Evolutionary conservation across 1,140 invertebrate genomes (phyloP).

Genomic region (Drosophila varians): DNA sequence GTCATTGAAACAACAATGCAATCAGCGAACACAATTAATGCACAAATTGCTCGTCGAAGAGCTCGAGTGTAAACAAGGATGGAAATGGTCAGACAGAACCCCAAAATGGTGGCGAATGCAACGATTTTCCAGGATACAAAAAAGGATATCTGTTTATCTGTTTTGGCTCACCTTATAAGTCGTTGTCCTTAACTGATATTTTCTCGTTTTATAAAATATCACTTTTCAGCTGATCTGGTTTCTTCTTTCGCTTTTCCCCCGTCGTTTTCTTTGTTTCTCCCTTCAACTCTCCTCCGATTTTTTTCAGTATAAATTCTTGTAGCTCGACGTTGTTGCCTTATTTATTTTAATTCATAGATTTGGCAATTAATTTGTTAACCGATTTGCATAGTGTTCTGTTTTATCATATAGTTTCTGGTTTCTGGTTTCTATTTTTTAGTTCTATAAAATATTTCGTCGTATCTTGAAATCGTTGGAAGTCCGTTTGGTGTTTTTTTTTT

Average conservation of each 20-base stretch:
- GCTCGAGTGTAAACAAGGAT: conserved; percentile 43
- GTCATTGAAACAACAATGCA: conserved; percentile 61
- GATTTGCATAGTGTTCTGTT: conserved; percentile 17
- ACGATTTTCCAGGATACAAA: neutral
- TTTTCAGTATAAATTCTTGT: conserved; percentile 64
- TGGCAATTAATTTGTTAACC: conserved; percentile 65
- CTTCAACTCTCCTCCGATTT: no score
- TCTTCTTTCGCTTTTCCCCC: conserved; percentile 9
- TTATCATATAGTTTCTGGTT: conserved; percentile 23
- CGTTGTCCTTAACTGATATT: conserved; percentile 80
- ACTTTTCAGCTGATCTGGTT: conserved; percentile 60
- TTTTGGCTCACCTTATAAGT: conserved; percentile 72
- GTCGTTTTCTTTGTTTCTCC: no score
- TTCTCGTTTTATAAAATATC: conserved; percentile 69
- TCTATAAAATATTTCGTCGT: conserved; percentile 76
- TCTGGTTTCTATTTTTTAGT: conserved; percentile 7
- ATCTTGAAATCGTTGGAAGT: conserved; percentile 80
- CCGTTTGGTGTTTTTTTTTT: conserved; percentile 45
- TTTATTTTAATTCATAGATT: conserved; percentile 33
- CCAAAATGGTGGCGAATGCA: conserved; percentile 2
- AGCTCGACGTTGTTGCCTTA: conserved; percentile 40
- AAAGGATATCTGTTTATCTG: no score
- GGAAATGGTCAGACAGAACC: neutral
- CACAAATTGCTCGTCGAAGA: conserved; percentile 68
- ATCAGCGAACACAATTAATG: conserved; percentile 71